These are phyloP conservation scores for Lithophane socia DNA, from an alignment of 2,888 invertebrate species.

Conservation along the genomic window DNA sequence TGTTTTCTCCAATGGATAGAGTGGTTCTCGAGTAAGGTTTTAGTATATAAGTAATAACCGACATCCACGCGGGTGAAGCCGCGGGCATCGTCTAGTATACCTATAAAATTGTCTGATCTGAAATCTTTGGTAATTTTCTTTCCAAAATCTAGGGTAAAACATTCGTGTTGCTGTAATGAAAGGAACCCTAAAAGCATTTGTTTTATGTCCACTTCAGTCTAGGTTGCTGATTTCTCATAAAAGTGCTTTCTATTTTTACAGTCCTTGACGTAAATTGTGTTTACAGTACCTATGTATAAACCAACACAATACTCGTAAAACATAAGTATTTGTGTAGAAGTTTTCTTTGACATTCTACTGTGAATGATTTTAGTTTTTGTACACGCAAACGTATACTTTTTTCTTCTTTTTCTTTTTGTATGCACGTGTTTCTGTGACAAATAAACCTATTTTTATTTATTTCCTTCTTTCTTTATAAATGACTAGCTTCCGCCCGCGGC, in stretches of 20 bases:
- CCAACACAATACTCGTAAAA: constrained; percentile 37
- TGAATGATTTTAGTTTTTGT: neutral
- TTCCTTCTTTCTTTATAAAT: no score
- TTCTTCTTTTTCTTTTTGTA: no score
- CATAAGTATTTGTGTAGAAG: constrained; percentile 33
- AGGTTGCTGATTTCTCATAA: constrained; percentile 34
- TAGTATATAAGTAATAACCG: no score
- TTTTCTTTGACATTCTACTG: constrained; percentile 3
- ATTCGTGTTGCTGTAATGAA: constrained; percentile 12
- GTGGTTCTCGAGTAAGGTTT: no score
- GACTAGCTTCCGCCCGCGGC: no score
- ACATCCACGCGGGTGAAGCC: no score
- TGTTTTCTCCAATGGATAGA: no score
- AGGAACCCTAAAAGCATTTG: constrained; percentile 34
- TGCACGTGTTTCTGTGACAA: no score
- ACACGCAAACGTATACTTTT: neutral
- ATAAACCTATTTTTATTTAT: no score
- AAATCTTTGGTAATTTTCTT: neutral
- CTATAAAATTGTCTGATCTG: no score
- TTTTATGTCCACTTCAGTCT: constrained; percentile 42
- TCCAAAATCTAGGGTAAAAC: constrained; percentile 13
- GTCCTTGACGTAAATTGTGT: constrained; percentile 29
- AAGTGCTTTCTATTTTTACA: constrained; percentile 46
- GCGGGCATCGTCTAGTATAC: no score
- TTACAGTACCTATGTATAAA: constrained; percentile 20